A percentile compares a stretch with the other conserved stretches of the same genome.
Evolutionary conservation across 2,888 invertebrate species (phyloP).

Genomic region (Apoda limacodes): DNA sequence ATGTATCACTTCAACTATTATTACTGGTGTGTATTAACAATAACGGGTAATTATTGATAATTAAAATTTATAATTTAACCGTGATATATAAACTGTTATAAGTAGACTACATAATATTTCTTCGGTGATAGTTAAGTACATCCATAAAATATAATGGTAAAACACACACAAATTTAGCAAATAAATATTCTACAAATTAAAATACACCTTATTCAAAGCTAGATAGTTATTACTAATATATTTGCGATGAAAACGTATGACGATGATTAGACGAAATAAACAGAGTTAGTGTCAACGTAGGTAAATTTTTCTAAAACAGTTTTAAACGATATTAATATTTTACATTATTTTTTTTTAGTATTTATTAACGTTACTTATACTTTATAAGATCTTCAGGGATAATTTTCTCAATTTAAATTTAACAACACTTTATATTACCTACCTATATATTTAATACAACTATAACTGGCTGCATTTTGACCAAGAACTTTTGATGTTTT

Average conservation of each 20-base stretch:
- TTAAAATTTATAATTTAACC: too few relatives aligned
- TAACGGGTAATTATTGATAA: too few relatives aligned
- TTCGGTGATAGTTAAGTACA: too few relatives aligned
- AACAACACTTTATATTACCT: constrained; percentile 67
- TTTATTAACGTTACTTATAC: constrained; percentile 67
- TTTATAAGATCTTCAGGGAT: constrained; percentile 64
- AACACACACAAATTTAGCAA: constrained; percentile 59
- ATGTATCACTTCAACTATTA: too few relatives aligned
- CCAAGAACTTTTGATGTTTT: too few relatives aligned
- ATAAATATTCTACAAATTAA: constrained; percentile 47
- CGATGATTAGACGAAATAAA: constrained; percentile 50
- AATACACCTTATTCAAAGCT: constrained; percentile 55
- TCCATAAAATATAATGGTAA: too few relatives aligned
- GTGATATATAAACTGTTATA: too few relatives aligned
- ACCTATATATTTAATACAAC: constrained; percentile 51
- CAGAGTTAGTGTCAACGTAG: constrained; percentile 59
- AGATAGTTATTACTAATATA: constrained; percentile 47
- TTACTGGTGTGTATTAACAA: too few relatives aligned
- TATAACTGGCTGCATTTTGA: constrained; percentile 31
- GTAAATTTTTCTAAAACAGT: constrained; percentile 70
- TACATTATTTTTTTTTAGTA: constrained; percentile 59
- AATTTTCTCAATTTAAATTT: constrained; percentile 56
- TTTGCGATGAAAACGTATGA: constrained; percentile 49
- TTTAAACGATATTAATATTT: constrained; percentile 56
- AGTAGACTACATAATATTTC: too few relatives aligned